Evolutionary conservation across 2,797 vertebrate species (phyloP).

Genomic region (Molossus alvarezi): DNA sequence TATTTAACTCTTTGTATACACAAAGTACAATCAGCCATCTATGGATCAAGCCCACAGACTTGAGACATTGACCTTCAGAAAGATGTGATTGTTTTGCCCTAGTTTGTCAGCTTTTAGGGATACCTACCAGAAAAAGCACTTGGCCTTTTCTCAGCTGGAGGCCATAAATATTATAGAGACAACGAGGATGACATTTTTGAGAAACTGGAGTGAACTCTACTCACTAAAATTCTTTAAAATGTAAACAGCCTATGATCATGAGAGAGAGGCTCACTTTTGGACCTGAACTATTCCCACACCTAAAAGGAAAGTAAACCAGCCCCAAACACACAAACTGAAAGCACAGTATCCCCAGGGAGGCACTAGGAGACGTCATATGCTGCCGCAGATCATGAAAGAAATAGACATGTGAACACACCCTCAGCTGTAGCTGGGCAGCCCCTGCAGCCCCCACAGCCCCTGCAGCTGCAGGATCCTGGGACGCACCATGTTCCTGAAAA

Average conservation of each 20-base stretch:
- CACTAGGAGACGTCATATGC: neutral
- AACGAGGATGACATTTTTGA: neutral
- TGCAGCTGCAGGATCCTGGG: too few relatives aligned
- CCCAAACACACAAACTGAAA: neutral
- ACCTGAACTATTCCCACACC: neutral
- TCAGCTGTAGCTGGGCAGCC: neutral
- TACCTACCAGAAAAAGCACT: neutral
- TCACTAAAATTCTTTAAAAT: slow-evolving; percentile 2
- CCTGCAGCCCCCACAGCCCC: neutral
- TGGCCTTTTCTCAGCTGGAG: neutral
- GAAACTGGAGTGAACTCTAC: neutral
- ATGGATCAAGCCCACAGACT: neutral
- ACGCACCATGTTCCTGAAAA: fast-evolving
- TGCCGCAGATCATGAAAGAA: neutral
- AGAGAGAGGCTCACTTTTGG: neutral
- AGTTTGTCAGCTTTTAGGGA: neutral
- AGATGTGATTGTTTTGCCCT: neutral
- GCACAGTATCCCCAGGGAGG: neutral
- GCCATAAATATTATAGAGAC: neutral
- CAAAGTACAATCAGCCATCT: neutral
- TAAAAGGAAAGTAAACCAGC: slow-evolving; percentile 44
- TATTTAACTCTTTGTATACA: neutral
- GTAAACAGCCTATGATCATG: neutral
- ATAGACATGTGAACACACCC: fast-evolving
- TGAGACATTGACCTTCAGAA: neutral